Evolutionary conservation across 2,797 vertebrate species (phyloP).

Genomic region (Philypnodon macrostomus): DNA sequence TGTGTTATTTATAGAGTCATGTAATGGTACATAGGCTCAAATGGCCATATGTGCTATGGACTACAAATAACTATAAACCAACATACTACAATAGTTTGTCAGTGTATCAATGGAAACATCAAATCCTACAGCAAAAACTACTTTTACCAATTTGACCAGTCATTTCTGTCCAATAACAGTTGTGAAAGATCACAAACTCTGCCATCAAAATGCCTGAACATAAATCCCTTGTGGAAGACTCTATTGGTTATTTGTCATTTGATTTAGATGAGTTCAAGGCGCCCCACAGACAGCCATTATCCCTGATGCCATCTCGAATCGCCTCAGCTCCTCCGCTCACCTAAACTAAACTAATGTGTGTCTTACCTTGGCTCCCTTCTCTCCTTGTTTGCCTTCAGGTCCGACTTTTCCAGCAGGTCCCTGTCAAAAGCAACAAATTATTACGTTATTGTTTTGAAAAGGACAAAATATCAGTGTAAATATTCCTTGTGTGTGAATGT

Average conservation of each 20-base stretch:
- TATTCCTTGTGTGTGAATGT: not conserved
- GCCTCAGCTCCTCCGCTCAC: not conserved
- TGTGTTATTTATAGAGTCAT: too few species aligned
- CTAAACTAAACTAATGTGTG: not conserved
- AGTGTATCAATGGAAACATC: too few species aligned
- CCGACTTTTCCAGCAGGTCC: constrained; percentile 85
- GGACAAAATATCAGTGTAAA: not conserved
- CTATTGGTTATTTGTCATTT: constrained; percentile 13
- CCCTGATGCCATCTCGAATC: not conserved
- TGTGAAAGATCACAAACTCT: not conserved
- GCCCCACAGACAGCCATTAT: not conserved
- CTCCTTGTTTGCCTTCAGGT: constrained; percentile 90
- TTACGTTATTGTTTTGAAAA: constrained; percentile 4
- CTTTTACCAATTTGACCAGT: too few species aligned
- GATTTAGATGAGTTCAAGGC: not conserved
- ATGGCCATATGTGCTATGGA: too few species aligned
- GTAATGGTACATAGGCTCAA: too few species aligned
- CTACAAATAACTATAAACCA: too few species aligned
- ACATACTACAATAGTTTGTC: too few species aligned
- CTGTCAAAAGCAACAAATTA: constrained; percentile 60
- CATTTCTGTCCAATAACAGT: too few species aligned
- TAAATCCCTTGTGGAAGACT: not conserved
- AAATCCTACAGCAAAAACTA: too few species aligned
- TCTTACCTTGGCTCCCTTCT: constrained; percentile 94
- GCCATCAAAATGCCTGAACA: not conserved